phyloP scores from a whole-genome alignment of 1,140 invertebrate species.

The Plutomurus gul region DNA sequence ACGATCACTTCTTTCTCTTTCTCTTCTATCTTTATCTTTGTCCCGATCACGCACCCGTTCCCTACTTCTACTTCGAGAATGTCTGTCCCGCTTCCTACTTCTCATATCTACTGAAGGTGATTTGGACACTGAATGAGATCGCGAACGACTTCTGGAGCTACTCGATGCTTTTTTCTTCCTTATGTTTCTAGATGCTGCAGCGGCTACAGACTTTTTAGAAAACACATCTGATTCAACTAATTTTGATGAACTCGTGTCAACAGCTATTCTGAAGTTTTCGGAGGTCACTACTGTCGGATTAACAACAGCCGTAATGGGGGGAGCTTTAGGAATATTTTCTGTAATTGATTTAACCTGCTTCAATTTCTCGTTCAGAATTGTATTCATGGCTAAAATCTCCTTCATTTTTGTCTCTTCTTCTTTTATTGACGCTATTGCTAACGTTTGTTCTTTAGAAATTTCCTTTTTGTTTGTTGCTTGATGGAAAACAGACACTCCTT shows the following conservation, averaged over 20 bases:
- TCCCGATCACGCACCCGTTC: not conserved
- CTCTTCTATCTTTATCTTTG: conserved; percentile 26
- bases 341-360: conserved; percentile 45
- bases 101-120: not conserved
- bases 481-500: conserved; percentile 47
- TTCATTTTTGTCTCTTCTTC: conserved; percentile 52
- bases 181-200: not conserved
- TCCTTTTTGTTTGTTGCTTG: conserved; percentile 15
- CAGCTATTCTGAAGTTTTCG: conserved; percentile 29
- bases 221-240: not conserved
- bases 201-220: not conserved
- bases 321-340: conserved; percentile 14
- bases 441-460: conserved; percentile 22
- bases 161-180: conserved; percentile 31
- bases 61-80: conserved; percentile 8
- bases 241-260: not conserved
- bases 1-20: conserved; percentile 13
- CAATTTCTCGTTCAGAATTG: conserved; percentile 46
- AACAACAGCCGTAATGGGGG: conserved; percentile 45
- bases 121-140: conserved; percentile 38
- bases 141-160: conserved; percentile 29
- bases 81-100: not conserved
- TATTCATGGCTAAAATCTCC: conserved; percentile 50
- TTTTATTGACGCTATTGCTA: conserved; percentile 50
- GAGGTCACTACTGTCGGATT: conserved; percentile 40